phyloP scores from a whole-genome alignment of 2,797 vertebrate species.

The Uromys caudimaculatus region DNA sequence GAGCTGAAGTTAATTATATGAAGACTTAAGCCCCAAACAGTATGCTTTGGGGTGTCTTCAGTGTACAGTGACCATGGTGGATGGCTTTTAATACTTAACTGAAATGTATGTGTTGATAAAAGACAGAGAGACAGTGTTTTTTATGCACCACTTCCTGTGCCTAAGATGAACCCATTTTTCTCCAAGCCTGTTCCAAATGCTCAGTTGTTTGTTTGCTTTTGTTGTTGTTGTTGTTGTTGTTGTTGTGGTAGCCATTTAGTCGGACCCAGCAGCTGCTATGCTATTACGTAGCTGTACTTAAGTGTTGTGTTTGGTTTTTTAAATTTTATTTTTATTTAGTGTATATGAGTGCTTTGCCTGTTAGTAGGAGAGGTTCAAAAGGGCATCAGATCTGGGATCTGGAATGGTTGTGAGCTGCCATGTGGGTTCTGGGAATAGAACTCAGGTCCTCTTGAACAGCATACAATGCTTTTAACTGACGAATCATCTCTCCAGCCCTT shows the following conservation, averaged over 20 bases:
- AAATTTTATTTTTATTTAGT: background rate
- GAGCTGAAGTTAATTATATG: background rate
- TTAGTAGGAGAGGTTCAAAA: background rate
- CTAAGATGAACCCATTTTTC: conserved; percentile 25
- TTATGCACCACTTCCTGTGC: background rate
- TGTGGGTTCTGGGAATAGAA: background rate
- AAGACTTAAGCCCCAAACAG: conserved; percentile 9
- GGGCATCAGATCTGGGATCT: background rate
- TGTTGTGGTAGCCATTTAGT: conserved; percentile 39
- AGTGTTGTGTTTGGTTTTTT: background rate
- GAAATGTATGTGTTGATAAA: background rate
- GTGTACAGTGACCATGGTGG: background rate
- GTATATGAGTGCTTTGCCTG: background rate
- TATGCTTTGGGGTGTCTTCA: conserved; percentile 46
- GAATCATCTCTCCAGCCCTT: background rate
- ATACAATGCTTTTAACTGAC: no score
- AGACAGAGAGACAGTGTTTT: conserved; percentile 20
- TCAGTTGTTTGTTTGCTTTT: conserved; percentile 47
- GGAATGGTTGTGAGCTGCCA: background rate
- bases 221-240: background rate
- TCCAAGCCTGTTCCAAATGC: conserved; percentile 19
- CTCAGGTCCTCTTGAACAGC: background rate
- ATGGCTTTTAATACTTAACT: background rate
- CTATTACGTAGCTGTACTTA: background rate
- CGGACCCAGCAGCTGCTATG: background rate